Evolutionary conservation across 2,113 vertebrate species (phyloP).

Genomic region (Carettochelys insculpta): DNA sequence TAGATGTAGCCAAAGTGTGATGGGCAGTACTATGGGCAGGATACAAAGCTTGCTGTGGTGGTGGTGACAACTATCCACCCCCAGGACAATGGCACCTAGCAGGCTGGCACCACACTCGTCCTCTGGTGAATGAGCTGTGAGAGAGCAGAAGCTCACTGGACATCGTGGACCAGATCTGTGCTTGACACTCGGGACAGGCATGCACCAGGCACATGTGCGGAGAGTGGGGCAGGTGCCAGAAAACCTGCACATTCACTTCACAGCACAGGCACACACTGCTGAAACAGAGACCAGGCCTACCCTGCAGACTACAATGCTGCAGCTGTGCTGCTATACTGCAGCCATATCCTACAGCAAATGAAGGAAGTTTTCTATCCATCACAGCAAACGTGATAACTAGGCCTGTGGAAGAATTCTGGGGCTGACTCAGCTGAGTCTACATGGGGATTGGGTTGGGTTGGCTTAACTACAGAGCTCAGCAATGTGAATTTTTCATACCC

Average conservation of each 20-base stretch:
- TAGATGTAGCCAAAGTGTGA: too few relatives aligned
- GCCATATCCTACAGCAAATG: neutral
- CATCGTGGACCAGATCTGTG: neutral
- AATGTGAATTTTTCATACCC: too few relatives aligned
- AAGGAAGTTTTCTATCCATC: neutral
- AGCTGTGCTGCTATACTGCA: neutral
- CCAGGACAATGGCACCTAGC: neutral
- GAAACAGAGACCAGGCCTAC: neutral
- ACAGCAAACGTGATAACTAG: neutral
- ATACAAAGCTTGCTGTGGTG: fast-evolving
- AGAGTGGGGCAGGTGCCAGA: neutral
- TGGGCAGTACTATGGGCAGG: fast-evolving
- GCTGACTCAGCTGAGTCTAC: neutral
- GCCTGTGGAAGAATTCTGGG: neutral
- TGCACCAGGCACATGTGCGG: too few relatives aligned
- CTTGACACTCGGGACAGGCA: neutral
- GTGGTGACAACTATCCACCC: fast-evolving
- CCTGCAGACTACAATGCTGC: neutral
- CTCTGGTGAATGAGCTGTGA: neutral
- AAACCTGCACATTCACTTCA: neutral
- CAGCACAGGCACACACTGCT: neutral
- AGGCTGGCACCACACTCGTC: neutral
- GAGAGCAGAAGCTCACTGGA: neutral
- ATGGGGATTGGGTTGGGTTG: neutral
- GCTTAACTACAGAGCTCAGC: neutral